Evolutionary conservation across 2,797 vertebrate genomes (phyloP).

Genomic region (Chiroxiphia lanceolata): DNA sequence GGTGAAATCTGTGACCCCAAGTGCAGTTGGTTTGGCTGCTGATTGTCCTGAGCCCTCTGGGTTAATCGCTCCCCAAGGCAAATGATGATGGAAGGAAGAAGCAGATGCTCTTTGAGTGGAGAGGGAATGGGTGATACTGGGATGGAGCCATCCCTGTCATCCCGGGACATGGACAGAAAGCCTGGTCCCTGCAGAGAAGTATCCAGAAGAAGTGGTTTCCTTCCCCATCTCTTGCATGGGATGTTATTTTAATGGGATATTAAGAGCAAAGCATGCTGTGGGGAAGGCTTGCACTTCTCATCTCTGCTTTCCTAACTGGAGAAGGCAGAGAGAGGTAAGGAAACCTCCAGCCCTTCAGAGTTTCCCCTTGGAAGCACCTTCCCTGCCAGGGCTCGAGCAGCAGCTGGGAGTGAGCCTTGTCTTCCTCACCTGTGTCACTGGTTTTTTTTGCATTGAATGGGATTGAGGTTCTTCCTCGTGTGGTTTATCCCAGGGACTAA

Average conservation of each 20-base stretch:
- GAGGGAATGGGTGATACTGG: background rate
- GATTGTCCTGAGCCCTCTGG: background rate
- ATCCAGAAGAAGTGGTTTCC: background rate
- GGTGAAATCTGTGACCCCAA: background rate
- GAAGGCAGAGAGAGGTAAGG: background rate
- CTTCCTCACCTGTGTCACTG: background rate
- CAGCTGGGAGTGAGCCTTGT: background rate
- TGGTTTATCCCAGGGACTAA: background rate
- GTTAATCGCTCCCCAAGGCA: background rate
- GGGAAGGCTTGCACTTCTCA: background rate
- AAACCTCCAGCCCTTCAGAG: background rate
- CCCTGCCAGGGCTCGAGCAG: background rate
- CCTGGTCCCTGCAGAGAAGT: background rate
- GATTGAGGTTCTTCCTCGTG: accelerated
- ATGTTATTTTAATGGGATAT: background rate
- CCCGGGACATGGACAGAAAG: accelerated
- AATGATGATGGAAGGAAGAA: background rate
- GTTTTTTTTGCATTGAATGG: accelerated
- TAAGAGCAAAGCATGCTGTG: background rate
- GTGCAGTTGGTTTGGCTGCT: background rate
- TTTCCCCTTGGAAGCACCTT: background rate
- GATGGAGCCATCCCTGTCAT: background rate
- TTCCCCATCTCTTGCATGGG: accelerated
- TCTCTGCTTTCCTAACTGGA: background rate
- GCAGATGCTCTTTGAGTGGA: background rate